Evolutionary conservation across 2,888 invertebrate species (phyloP), one percentile per base, ranked within the genome.

Genomic region (Osmoderma eremita): DNA sequence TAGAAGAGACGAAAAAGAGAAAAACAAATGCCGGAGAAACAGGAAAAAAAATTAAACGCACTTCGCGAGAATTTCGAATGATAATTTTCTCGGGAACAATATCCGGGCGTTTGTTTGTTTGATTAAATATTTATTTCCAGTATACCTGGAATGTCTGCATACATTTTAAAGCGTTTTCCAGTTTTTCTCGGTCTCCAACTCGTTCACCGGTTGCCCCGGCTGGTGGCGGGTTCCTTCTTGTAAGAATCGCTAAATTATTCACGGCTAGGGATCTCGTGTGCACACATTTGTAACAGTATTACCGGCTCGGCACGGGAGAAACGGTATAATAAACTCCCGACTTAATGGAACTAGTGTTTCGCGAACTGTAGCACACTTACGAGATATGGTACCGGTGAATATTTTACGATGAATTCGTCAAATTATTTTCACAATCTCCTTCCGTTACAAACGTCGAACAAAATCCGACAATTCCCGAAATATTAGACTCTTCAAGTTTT

Each of bases 211-310:
- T n/a, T 53, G 54, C 56, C 36, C 48, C 22, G 48, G 49, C 41
- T 50, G 48, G 30, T 24, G 53, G 51, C 42, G 56, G 50, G 51
- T 42, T 63, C 51, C 50, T 45, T 10, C 30, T 30, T 30, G 30
- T 8, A 36, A 53, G 42, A 49, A 62, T 42, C 50, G 22, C 62
- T 69, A 69, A 69, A 69, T 69, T 69, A 69, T 69, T 67, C 69
- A 69, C 67, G 69, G 63, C 45, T 54, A 51, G 69, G 69, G 69
- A 69, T 67, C 67, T 58, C 63, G 63, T 66, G 69, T 63, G 69
- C 65, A 61, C 69, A 67, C 66, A 64, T 68, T 65, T 62, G 50
- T 63, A 66, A 53, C 48, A 67, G 58, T 49, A 62, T 56, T 41
- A 63, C 66, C 3, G 6, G 10, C 30, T 6, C 30, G 58, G 58